Percentiles rank a stretch among this genome's conserved stretches.
phyloP scores from a whole-genome alignment of 2,888 invertebrate genomes.

The Agrotis puta region DNA sequence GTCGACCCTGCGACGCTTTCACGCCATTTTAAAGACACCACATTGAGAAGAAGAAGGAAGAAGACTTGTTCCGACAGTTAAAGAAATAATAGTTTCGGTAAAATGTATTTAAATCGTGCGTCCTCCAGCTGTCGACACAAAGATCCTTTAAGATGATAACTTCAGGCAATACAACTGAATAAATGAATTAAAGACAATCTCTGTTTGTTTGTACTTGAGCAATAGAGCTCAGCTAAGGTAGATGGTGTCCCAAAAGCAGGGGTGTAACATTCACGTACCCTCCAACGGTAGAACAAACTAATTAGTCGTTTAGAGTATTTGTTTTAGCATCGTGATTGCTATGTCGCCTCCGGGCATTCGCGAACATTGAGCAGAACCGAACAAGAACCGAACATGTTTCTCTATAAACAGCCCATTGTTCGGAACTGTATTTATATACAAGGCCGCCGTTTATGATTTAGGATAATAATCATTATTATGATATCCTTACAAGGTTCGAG shows the following conservation, averaged over 20 bases:
- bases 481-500: slow-evolving; percentile 19
- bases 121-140: too few relatives aligned
- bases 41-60: too few relatives aligned
- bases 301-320: slow-evolving; percentile 88
- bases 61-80: too few relatives aligned
- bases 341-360: slow-evolving; percentile 75
- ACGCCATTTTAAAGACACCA: too few relatives aligned
- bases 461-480: slow-evolving; percentile 18
- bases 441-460: slow-evolving; percentile 34
- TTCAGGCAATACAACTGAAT: slow-evolving; percentile 22
- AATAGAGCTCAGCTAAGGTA: not conserved
- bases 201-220: slow-evolving; percentile 11
- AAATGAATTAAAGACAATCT: slow-evolving; percentile 19
- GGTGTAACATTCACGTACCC: slow-evolving; percentile 67
- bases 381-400: slow-evolving; percentile 66
- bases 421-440: slow-evolving; percentile 42
- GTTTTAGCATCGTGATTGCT: slow-evolving; percentile 82
- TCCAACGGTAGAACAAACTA: slow-evolving; percentile 84
- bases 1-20: too few relatives aligned
- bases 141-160: not conserved
- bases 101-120: too few relatives aligned
- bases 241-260: slow-evolving; percentile 45
- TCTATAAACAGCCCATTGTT: slow-evolving; percentile 62
- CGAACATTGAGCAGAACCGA: slow-evolving; percentile 68
- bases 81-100: too few relatives aligned